These are phyloP conservation scores for Palythoa heliodiscus DNA, from an alignment of 92 coral and sea anemone species.

Conservation along the genomic window DNA sequence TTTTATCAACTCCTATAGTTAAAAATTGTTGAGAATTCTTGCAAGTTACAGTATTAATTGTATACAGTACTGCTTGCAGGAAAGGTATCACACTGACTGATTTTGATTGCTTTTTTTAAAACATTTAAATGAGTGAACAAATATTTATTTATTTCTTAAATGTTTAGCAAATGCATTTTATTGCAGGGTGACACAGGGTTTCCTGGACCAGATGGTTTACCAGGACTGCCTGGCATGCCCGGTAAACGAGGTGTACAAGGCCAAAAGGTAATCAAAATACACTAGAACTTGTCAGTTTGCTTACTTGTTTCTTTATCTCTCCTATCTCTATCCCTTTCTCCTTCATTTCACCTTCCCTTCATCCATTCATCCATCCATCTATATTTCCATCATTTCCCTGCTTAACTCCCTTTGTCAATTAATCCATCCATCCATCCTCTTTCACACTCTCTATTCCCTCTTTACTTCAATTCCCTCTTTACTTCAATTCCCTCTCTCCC, in stretches of 20 bases:
- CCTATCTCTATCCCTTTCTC: not conserved
- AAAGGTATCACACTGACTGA: too few relatives aligned
- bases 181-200: slow-evolving; percentile 6
- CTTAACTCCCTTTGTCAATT: not conserved
- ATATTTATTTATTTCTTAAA: not conserved
- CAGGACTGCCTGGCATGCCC: not conserved
- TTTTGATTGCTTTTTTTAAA: not conserved
- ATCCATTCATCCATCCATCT: not conserved
- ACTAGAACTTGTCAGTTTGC: not conserved
- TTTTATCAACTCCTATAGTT: too few relatives aligned
- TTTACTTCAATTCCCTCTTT: too few relatives aligned
- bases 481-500: too few relatives aligned
- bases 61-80: too few relatives aligned
- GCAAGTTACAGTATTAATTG: too few relatives aligned
- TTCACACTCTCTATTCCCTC: not conserved
- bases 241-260: not conserved
- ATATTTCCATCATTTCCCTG: not conserved
- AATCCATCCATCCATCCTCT: not conserved
- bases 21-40: too few relatives aligned
- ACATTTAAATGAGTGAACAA: not conserved
- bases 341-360: not conserved
- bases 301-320: not conserved
- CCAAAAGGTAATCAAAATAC: not conserved
- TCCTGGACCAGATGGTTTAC: not conserved
- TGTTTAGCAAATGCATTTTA: not conserved